These are phyloP conservation scores for Physella acuta DNA, from an alignment of 1,140 invertebrate genomes.

Conservation along the genomic window DNA sequence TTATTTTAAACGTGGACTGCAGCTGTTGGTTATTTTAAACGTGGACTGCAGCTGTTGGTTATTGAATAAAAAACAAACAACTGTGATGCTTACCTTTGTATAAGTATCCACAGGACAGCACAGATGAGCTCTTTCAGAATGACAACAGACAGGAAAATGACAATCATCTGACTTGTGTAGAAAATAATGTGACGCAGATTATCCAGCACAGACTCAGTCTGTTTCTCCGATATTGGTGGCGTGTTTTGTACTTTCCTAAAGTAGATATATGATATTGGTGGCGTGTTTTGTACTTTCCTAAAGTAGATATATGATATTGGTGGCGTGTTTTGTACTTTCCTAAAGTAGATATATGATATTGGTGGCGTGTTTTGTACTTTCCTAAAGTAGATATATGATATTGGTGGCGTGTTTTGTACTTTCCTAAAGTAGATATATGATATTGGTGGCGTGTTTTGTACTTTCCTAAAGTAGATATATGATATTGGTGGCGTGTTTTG, in stretches of 20 bases:
- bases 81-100: slow-evolving; percentile 37
- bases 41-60: not conserved
- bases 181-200: slow-evolving; percentile 40
- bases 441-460: no score
- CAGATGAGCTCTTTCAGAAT: slow-evolving; percentile 43
- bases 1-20: not conserved
- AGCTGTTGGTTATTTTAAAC: not conserved
- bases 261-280: not conserved
- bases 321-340: not conserved
- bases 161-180: slow-evolving; percentile 40
- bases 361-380: not conserved
- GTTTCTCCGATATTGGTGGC: slow-evolving; percentile 21
- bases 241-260: not conserved
- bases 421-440: no score
- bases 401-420: no score
- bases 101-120: slow-evolving; percentile 45
- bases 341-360: not conserved
- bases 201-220: slow-evolving; percentile 37
- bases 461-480: no score
- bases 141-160: slow-evolving; percentile 41
- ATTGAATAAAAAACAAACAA: not conserved
- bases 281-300: not conserved
- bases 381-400: not conserved
- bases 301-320: not conserved
- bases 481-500: no score